Evolutionary conservation across 2,888 invertebrate species (phyloP).

Genomic region (Ischnura elegans): DNA sequence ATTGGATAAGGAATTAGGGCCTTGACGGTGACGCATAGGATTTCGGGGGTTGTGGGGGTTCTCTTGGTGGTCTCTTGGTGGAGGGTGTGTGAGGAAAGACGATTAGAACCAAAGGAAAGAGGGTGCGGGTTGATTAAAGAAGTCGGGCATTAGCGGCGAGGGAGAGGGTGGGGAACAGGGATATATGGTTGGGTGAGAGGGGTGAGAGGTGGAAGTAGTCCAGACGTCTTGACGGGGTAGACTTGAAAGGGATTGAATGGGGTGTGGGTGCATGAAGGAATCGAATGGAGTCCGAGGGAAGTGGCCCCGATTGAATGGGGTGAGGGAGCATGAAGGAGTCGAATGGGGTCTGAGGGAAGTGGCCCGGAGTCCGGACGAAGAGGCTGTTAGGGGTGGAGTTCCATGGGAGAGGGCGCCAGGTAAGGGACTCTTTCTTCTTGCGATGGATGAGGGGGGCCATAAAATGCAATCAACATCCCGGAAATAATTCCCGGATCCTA

Average conservation of each 20-base stretch:
- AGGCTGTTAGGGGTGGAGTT: background rate
- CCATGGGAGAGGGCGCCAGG: background rate
- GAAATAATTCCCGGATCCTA: constrained; percentile 18
- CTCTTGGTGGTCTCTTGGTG: background rate
- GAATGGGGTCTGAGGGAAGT: background rate
- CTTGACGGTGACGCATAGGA: background rate
- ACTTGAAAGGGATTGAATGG: background rate
- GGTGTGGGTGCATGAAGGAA: background rate
- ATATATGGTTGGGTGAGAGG: background rate
- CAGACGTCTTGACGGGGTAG: background rate
- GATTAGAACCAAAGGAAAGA: background rate
- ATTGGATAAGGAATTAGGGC: constrained; percentile 49
- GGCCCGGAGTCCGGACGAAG: background rate
- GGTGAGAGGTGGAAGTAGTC: background rate
- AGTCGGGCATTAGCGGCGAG: constrained; percentile 3
- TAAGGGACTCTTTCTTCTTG: background rate
- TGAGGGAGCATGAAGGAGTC: background rate
- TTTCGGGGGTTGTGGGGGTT: background rate
- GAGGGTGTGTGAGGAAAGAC: background rate
- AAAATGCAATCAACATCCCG: background rate
- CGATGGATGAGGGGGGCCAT: background rate
- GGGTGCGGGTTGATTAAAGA: constrained; percentile 31
- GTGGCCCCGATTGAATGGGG: background rate
- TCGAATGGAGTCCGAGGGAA: background rate
- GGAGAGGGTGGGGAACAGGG: background rate